Base-by-base conservation (phyloP, 2,888 invertebrate species). In the Zaprionus bogoriensis region DNA sequence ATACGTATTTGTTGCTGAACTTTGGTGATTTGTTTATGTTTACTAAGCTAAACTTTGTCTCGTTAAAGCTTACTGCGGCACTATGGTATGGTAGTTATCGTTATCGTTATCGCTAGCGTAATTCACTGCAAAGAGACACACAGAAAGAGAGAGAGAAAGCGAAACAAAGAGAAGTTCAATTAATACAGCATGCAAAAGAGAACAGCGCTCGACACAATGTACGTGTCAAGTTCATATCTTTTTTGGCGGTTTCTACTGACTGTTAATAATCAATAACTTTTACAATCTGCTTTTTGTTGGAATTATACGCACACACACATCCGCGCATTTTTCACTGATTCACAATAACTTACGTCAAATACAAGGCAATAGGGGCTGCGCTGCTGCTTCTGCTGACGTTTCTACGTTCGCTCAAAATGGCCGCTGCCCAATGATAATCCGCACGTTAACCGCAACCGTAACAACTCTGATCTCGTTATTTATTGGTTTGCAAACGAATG, bases 391-490 rank as follows among this genome's bases (percentile, higher is more conserved):
- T 82, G 78, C 75, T 82, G 79, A 80, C 79, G 79, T 80, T 84
- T 79, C 54, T 67, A 41, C 36, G 71, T 83, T 80, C 67, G 86
- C 86, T 67, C 87, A 87, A 87, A 87, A 87, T 87, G 87, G 87
- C 84, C 74, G 87, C 83, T 65, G 44, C 44, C 27, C 36, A 68
- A 48, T 61, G 51, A 57, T 68, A 73, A 62, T 72, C 48, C 50
- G 47, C 63, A 80, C 74, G 64, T 32, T 61, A 60, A 22, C 32
- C 28, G 22, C 23, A 19, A 38, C 19, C 17, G 50, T 25, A 61
- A 67, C n/a, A 4, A 28, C 10, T 42, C 7, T 48, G 12, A 30
- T 12, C 44, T 44, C 19, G 4, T n/a, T 17, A 20, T 47, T 60
- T 36, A 19, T 36, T 22, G 20, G 39, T 53, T 59, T 42, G 6